A percentile compares a stretch with the other conserved stretches of the same genome.
phyloP scores from a whole-genome alignment of 2,113 vertebrate genomes.

The Chitala chitala region DNA sequence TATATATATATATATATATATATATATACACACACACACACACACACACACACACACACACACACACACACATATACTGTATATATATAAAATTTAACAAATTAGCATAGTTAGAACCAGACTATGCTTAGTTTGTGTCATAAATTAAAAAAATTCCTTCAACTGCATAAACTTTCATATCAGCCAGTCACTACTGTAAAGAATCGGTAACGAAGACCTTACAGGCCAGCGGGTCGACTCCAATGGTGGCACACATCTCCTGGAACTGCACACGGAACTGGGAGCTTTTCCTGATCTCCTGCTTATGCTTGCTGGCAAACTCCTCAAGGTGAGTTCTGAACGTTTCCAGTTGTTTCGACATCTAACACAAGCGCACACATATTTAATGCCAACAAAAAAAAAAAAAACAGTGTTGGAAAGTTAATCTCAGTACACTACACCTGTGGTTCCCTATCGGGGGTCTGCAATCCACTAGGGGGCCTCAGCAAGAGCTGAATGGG shows the following conservation, averaged over 20 bases:
- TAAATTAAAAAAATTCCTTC: neutral
- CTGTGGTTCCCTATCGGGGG: too few relatives aligned
- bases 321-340: conserved; percentile 90
- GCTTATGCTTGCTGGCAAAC: conserved; percentile 96
- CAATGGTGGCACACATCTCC: conserved; percentile 95
- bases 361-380: conserved; percentile 56
- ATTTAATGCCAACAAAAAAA: neutral
- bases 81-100: too few relatives aligned
- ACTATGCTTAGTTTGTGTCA: too few relatives aligned
- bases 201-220: conserved; percentile 43
- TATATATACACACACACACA: too few relatives aligned
- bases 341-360: conserved; percentile 92
- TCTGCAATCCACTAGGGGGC: too few relatives aligned
- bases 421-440: too few relatives aligned
- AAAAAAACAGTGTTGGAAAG: too few relatives aligned
- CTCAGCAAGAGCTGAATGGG: too few relatives aligned
- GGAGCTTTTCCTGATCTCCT: conserved; percentile 84
- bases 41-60: too few relatives aligned
- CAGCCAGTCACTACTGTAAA: neutral
- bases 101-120: too few relatives aligned
- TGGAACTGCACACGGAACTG: conserved; percentile 94
- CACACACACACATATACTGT: too few relatives aligned
- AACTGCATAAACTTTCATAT: neutral
- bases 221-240: conserved; percentile 93
- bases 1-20: too few relatives aligned